Percentiles rank a stretch among this genome's conserved stretches.
These are phyloP conservation scores for Anhinga rufa DNA, from an alignment of 2,113 vertebrate genomes.

Conservation along the genomic window DNA sequence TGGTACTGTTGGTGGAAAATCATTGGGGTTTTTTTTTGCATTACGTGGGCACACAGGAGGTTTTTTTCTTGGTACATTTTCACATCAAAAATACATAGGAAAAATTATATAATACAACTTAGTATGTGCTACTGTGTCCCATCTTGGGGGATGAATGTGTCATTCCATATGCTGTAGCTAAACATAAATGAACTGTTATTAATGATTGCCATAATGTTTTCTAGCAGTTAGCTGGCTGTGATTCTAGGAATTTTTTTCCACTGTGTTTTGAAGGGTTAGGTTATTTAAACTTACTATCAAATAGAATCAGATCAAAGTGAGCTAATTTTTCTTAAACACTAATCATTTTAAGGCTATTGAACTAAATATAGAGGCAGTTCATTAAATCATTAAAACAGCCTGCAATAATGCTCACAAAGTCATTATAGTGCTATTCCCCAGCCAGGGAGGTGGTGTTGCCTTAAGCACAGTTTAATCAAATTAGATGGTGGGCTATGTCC, in stretches of 20 bases:
- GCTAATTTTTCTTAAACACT: conserved; percentile 88
- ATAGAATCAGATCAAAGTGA: conserved; percentile 84
- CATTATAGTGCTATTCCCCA: conserved; percentile 89
- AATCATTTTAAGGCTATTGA: conserved; percentile 90
- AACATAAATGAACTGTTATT: conserved; percentile 80
- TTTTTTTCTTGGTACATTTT: not conserved
- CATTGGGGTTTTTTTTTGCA: not conserved
- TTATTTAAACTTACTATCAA: conserved; percentile 86
- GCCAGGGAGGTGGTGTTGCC: conserved; percentile 85
- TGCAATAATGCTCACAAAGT: conserved; percentile 89
- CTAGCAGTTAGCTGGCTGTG: conserved; percentile 77
- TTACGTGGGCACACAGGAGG: not conserved
- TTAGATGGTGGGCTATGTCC: conserved; percentile 88
- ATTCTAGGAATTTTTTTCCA: conserved; percentile 76
- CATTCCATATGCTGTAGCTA: conserved; percentile 69
- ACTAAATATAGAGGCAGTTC: conserved; percentile 87
- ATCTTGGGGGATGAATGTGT: conserved; percentile 58
- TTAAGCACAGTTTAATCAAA: conserved; percentile 95
- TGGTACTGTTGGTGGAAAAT: not conserved
- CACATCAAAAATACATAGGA: not conserved
- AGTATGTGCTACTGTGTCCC: conserved; percentile 30
- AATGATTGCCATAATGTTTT: conserved; percentile 76
- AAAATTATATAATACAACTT: conserved; percentile 12
- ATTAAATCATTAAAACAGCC: conserved; percentile 92
- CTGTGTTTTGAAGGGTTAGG: conserved; percentile 82